phyloP scores from a whole-genome alignment of 1,140 invertebrate species.

The Bombus fervidus region DNA sequence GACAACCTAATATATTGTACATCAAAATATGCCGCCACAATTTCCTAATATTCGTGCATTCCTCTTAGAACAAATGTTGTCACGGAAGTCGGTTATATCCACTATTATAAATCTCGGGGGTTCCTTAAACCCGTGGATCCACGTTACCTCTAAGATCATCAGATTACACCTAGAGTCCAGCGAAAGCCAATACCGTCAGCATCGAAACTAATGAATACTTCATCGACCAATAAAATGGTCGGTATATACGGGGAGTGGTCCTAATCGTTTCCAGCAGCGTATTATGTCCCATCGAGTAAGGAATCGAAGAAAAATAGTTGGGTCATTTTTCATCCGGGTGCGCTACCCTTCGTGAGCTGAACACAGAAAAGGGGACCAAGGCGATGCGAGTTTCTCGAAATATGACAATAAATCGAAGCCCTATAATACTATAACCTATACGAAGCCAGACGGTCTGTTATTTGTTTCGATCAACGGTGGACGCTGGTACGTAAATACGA shows the following conservation, averaged over 20 bases:
- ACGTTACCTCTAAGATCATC: neutral
- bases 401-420: conserved; percentile 35
- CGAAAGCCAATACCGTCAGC: neutral
- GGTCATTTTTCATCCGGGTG: conserved; percentile 31
- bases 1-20: no score
- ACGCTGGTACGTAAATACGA: conserved; percentile 34
- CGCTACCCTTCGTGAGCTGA: neutral
- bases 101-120: neutral
- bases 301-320: conserved; percentile 31
- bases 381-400: neutral
- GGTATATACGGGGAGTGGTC: neutral
- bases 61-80: no score
- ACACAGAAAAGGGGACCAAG: neutral
- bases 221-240: neutral
- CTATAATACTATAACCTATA: neutral
- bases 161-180: neutral
- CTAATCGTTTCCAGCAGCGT: conserved; percentile 35
- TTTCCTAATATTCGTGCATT: no score
- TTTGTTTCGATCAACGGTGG: conserved; percentile 33
- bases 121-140: neutral
- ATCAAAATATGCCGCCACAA: no score
- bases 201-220: conserved; percentile 26
- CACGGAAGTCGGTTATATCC: neutral
- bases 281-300: conserved; percentile 17
- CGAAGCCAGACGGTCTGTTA: conserved; percentile 10